Conservation (phyloP, 2,113 vertebrate species). For the Vulpes ferrilata region DNA sequence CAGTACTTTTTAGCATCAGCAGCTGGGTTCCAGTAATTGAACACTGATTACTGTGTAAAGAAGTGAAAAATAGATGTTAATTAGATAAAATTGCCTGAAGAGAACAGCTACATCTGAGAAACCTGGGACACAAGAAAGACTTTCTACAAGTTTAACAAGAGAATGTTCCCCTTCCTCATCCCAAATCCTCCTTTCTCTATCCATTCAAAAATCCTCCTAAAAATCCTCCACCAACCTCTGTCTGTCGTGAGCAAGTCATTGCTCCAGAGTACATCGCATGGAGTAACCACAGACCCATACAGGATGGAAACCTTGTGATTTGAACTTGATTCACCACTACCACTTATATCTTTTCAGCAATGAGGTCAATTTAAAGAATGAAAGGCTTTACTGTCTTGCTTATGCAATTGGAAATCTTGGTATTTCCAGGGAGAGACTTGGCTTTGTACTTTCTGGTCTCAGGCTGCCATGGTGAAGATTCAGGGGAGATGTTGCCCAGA, state of each 20-base stretch:
- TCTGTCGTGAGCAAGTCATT: not conserved
- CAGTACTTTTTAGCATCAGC: conserved; percentile 68
- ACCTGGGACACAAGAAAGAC: conserved; percentile 10
- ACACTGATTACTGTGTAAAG: conserved; percentile 74
- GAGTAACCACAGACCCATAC: not conserved
- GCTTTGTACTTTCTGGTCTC: not conserved
- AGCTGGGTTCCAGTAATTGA: conserved; percentile 73
- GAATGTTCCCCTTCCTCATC: not conserved
- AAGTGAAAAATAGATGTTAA: conserved; percentile 73
- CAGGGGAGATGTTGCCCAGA: not conserved
- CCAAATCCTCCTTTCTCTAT: not conserved
- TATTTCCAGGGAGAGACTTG: not conserved
- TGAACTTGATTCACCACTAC: not conserved
- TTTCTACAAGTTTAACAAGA: conserved; percentile 1
- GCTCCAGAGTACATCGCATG: not conserved
- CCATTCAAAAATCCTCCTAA: not conserved
- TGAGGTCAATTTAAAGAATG: not conserved
- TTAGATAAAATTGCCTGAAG: conserved; percentile 76
- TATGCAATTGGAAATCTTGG: not conserved
- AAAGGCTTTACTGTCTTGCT: not conserved
- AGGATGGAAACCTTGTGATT: not conserved
- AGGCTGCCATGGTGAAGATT: not conserved
- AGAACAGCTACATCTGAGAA: conserved; percentile 66
- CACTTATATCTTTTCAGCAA: not conserved
- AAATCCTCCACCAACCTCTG: not conserved